Evolutionary conservation across 2,113 vertebrate species (phyloP).

Genomic region (Crotalus helleri): DNA sequence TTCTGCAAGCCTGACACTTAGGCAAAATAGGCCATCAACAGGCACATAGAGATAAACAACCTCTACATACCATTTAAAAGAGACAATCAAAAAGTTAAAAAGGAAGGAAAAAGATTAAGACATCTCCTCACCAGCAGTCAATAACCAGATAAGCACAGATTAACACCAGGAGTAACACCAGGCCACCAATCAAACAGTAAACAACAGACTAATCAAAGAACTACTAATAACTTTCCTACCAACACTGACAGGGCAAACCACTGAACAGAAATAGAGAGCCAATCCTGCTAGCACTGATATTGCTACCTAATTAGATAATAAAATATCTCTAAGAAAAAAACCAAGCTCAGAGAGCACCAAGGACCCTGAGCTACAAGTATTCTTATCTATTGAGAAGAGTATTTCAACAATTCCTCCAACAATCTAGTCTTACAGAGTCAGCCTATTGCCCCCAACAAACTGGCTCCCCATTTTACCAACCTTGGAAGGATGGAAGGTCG

Average conservation of each 20-base stretch:
- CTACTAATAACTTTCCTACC: neutral
- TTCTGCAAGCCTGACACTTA: neutral
- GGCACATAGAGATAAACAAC: neutral
- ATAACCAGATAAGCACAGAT: neutral
- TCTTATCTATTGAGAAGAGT: constrained; percentile 13
- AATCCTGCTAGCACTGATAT: neutral
- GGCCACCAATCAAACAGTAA: neutral
- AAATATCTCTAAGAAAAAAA: too few species aligned
- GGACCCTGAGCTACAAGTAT: neutral
- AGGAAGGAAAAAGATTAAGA: neutral
- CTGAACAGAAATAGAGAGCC: neutral
- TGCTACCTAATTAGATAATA: too few species aligned
- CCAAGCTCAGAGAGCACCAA: neutral
- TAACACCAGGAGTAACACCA: neutral
- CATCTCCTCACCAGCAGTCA: neutral
- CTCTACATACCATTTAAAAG: neutral
- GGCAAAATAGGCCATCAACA: neutral
- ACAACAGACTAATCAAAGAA: neutral
- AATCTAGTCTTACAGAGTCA: constrained; percentile 26
- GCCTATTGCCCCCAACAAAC: neutral
- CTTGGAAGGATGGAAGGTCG: neutral
- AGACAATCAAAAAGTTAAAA: neutral
- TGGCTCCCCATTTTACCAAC: neutral
- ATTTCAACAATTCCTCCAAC: constrained; percentile 55
- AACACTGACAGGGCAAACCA: neutral